A percentile compares a stretch with the other conserved stretches of the same genome.
phyloP scores from a whole-genome alignment of 2,113 vertebrate genomes.

The Zingel zingel region DNA sequence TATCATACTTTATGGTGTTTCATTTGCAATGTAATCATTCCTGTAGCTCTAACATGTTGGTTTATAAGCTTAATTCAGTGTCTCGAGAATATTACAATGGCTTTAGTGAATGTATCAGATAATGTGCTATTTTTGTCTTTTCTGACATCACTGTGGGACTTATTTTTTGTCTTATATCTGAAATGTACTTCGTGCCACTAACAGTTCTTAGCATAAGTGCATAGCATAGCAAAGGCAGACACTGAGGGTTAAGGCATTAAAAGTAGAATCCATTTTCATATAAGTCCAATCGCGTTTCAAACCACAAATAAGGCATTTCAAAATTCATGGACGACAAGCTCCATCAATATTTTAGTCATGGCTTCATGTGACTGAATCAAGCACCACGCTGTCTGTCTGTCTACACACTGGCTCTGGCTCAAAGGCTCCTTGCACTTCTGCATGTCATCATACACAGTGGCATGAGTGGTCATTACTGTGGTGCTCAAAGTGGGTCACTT shows the following conservation, averaged over 20 bases:
- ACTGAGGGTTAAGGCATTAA: background rate
- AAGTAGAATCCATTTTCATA: background rate
- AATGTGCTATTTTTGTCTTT: background rate
- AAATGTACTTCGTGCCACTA: background rate
- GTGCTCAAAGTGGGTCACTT: constrained; percentile 17
- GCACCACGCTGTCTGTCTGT: constrained; percentile 20
- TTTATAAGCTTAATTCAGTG: background rate
- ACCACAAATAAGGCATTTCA: constrained; percentile 35
- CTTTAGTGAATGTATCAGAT: background rate
- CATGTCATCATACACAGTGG: constrained; percentile 14
- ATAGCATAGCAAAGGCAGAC: background rate
- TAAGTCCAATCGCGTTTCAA: background rate
- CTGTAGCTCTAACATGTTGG: background rate
- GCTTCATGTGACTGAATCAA: constrained; percentile 45
- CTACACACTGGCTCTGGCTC: constrained; percentile 30
- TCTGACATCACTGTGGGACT: background rate
- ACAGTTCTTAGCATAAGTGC: background rate
- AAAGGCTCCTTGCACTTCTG: constrained; percentile 18
- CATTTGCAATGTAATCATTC: background rate
- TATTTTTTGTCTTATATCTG: background rate
- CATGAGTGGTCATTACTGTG: constrained; percentile 2
- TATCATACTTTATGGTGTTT: background rate
- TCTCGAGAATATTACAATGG: background rate
- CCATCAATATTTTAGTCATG: constrained; percentile 64
- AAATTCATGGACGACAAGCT: constrained; percentile 47